Percentiles rank a stretch among this genome's conserved stretches.
Conservation (phyloP, 2,888 invertebrate species). For the Nephrotoma flavescens region DNA sequence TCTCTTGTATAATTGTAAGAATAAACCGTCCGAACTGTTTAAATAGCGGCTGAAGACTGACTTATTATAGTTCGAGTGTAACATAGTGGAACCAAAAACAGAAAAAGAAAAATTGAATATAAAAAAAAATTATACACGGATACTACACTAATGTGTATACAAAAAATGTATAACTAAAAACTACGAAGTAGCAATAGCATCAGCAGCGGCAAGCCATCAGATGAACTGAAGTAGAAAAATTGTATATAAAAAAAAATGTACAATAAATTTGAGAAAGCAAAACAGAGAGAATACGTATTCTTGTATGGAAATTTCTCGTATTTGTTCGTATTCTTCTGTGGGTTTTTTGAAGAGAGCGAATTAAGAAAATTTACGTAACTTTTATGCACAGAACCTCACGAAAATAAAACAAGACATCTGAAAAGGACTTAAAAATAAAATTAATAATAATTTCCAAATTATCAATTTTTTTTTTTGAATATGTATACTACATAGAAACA, state of each 20-base stretch:
- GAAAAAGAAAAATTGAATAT: neutral
- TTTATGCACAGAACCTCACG: neutral
- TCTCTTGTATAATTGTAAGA: neutral
- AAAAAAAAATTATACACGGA: neutral
- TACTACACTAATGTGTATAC: neutral
- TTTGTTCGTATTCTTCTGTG: neutral
- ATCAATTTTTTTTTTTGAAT: neutral
- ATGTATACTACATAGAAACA: neutral
- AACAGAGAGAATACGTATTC: neutral
- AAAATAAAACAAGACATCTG: neutral
- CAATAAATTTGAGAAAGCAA: neutral
- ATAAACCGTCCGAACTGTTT: constrained; percentile 8
- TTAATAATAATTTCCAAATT: neutral
- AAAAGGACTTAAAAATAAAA: neutral
- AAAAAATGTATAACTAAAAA: neutral
- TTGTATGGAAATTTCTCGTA: no score
- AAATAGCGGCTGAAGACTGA: constrained; percentile 10
- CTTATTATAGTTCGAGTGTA: neutral
- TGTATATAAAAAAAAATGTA: neutral
- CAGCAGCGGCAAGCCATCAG: neutral
- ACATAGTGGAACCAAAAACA: constrained; percentile 2
- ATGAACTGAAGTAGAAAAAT: neutral
- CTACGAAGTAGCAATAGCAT: neutral
- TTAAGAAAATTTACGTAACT: neutral
- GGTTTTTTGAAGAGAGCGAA: neutral